Percentiles rank a stretch among this genome's conserved stretches.
Evolutionary conservation across 2,888 invertebrate genomes (phyloP).

Genomic region (Andricus quercusramuli): DNA sequence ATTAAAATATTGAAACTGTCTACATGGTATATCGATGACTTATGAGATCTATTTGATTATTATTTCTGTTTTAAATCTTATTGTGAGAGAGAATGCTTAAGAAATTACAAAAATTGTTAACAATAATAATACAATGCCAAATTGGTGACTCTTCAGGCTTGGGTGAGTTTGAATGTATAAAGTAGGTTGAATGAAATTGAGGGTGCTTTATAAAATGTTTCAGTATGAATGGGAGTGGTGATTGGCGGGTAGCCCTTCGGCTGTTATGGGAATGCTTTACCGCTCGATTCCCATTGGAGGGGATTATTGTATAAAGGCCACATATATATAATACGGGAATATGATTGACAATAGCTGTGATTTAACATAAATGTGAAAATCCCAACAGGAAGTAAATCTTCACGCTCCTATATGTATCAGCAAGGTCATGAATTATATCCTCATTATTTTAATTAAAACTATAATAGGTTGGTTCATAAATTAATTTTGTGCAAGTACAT

Average conservation of each 20-base stretch:
- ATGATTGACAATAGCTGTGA: conserved; percentile 23
- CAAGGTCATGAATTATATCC: background rate
- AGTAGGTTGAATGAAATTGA: conserved; percentile 17
- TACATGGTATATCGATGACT: no score
- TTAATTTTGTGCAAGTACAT: background rate
- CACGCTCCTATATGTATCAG: conserved; percentile 5
- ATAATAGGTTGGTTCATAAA: background rate
- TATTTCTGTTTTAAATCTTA: no score
- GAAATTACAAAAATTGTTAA: background rate
- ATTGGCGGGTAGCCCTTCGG: conserved; percentile 24
- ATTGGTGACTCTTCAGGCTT: background rate
- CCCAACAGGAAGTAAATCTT: background rate
- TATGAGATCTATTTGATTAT: no score
- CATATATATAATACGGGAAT: background rate
- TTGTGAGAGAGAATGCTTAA: background rate
- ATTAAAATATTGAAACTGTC: no score
- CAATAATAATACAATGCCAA: background rate
- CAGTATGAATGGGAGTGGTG: conserved; percentile 9
- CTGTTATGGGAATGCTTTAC: conserved; percentile 35
- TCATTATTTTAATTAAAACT: background rate
- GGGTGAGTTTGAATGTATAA: conserved; percentile 5
- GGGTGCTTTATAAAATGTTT: conserved; percentile 14
- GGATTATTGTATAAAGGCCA: background rate
- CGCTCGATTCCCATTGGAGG: conserved; percentile 28
- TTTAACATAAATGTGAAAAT: conserved; percentile 24